These are phyloP conservation scores for Sinonovacula constricta DNA, from an alignment of 1,140 invertebrate species.

Conservation along the genomic window DNA sequence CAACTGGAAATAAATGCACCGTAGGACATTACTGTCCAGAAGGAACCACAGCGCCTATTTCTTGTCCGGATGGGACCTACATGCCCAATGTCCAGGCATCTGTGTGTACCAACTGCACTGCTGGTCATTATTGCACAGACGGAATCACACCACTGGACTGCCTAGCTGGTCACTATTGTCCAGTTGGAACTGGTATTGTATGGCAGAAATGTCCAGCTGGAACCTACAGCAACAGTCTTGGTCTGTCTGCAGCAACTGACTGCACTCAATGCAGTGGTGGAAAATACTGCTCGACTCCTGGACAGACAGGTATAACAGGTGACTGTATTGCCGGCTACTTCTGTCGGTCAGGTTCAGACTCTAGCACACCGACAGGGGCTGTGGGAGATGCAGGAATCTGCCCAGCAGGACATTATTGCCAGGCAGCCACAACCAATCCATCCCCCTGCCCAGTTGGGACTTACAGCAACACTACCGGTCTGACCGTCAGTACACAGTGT, in stretches of 20 bases:
- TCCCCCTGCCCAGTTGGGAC: conserved; percentile 68
- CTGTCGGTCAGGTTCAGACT: conserved; percentile 71
- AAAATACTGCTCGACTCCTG: conserved; percentile 66
- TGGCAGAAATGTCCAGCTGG: conserved; percentile 73
- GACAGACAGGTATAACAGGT: conserved; percentile 65
- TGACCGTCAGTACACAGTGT: conserved; percentile 56
- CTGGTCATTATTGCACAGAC: conserved; percentile 71
- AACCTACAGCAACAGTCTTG: conserved; percentile 68
- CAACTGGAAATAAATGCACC: conserved; percentile 63
- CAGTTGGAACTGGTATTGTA: conserved; percentile 68
- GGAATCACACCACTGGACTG: conserved; percentile 69
- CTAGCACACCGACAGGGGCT: conserved; percentile 62
- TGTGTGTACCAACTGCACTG: conserved; percentile 70
- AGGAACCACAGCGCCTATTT: conserved; percentile 66
- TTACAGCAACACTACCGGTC: conserved; percentile 70
- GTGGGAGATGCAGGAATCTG: conserved; percentile 72
- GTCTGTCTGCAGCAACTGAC: conserved; percentile 63
- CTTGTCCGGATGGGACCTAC: conserved; percentile 73
- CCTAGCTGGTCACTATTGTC: conserved; percentile 73
- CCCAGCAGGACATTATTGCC: conserved; percentile 70
- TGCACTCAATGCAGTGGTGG: conserved; percentile 74
- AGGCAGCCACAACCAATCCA: conserved; percentile 59
- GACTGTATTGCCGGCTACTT: conserved; percentile 73
- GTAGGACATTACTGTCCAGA: conserved; percentile 71
- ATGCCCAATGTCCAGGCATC: conserved; percentile 70